Conservation (phyloP, 1,140 invertebrate species). For the Microvelia longipes region DNA sequence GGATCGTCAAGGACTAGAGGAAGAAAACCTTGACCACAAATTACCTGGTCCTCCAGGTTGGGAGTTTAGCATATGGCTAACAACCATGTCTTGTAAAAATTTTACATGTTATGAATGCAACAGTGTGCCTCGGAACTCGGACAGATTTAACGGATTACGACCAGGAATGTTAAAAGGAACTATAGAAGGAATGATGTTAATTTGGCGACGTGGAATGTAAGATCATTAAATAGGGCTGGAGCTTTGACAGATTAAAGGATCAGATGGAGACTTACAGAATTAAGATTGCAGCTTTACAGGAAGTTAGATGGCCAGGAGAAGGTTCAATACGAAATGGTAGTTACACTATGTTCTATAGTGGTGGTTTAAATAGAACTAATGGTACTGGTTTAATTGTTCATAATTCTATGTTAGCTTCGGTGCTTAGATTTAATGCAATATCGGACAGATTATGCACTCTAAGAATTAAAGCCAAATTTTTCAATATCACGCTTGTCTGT, state of each 20-base stretch:
- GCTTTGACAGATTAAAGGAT: not conserved
- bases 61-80: too few species aligned
- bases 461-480: not conserved
- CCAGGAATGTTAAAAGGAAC: not conserved
- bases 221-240: not conserved
- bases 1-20: too few species aligned
- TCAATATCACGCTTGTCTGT: slow-evolving; percentile 10
- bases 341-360: slow-evolving; percentile 1
- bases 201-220: not conserved
- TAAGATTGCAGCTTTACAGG: not conserved
- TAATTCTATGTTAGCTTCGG: not conserved
- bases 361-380: not conserved
- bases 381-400: not conserved
- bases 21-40: too few species aligned
- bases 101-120: too few species aligned
- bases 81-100: too few species aligned
- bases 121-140: too few species aligned
- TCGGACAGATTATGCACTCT: not conserved
- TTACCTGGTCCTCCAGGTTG: too few species aligned
- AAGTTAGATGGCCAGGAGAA: not conserved
- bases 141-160: too few species aligned
- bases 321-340: not conserved
- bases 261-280: not conserved
- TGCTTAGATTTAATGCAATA: not conserved
- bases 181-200: not conserved